Conservation (phyloP, 2,113 vertebrate species). For the Uria aalge region DNA sequence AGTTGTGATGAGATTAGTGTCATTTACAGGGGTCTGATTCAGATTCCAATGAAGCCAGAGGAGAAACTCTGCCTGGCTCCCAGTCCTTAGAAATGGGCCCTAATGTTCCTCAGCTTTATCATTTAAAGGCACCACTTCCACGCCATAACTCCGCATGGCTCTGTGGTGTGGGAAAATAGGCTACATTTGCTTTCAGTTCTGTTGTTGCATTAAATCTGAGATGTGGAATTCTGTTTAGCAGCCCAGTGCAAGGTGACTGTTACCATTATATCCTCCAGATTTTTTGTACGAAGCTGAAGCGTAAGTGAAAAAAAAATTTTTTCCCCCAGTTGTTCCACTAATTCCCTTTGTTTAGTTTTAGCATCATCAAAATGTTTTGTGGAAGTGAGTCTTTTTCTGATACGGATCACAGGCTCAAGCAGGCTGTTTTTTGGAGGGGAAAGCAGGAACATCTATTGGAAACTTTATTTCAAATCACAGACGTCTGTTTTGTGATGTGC, state of each 20-base stretch:
- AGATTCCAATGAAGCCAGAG: background rate
- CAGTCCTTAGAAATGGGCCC: background rate
- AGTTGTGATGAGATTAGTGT: conserved; percentile 46
- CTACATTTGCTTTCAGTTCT: background rate
- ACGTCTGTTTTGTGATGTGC: background rate
- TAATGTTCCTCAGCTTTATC: background rate
- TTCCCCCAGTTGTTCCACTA: background rate
- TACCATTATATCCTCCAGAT: background rate
- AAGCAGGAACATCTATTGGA: background rate
- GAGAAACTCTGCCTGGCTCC: background rate
- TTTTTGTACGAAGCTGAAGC: background rate
- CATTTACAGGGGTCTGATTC: background rate
- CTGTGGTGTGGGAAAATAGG: background rate
- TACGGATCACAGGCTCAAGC: background rate
- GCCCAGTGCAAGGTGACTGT: background rate
- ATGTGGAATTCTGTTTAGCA: background rate
- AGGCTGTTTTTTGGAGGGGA: background rate
- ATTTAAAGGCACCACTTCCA: background rate
- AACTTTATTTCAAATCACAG: background rate
- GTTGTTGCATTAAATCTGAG: background rate
- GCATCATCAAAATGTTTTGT: background rate
- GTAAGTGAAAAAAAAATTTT: background rate
- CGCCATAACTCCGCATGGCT: background rate
- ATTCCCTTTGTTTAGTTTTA: background rate
- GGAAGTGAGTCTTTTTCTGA: background rate